A percentile compares a stretch with the other conserved stretches of the same genome.
Evolutionary conservation across 2,888 invertebrate species (phyloP).

Genomic region (Orthonevra nobilis): DNA sequence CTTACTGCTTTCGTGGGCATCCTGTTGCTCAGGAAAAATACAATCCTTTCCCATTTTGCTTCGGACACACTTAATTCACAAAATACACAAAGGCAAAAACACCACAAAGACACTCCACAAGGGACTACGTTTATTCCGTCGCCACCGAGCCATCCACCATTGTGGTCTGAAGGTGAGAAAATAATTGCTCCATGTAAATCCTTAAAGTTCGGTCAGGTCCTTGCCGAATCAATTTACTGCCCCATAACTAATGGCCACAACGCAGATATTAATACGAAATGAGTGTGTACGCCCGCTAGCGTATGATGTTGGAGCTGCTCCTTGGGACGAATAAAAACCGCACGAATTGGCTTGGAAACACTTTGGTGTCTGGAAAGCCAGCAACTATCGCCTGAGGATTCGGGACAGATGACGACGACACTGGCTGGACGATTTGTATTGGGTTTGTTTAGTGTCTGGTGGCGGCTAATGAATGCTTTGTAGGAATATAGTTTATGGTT

Average conservation of each 20-base stretch:
- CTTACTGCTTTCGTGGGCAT: too few species aligned
- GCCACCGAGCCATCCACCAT: too few species aligned
- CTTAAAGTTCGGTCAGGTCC: constrained; percentile 7
- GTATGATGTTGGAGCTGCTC: too few species aligned
- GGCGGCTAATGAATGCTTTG: constrained; percentile 6
- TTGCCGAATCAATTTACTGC: constrained; percentile 21
- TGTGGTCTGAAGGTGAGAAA: neutral
- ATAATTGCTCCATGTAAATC: constrained; percentile 32
- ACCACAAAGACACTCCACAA: too few species aligned
- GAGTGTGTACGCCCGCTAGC: neutral
- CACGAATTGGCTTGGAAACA: constrained; percentile 4
- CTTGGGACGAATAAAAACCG: neutral
- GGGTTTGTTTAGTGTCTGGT: neutral
- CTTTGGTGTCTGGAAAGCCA: constrained; percentile 9
- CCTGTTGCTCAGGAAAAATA: too few species aligned
- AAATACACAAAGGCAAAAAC: too few species aligned
- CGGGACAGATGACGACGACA: too few species aligned
- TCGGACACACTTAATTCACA: too few species aligned
- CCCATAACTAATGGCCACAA: constrained; percentile 8
- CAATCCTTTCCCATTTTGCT: too few species aligned
- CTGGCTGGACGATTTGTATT: constrained; percentile 10
- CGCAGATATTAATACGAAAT: neutral
- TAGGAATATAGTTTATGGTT: constrained; percentile 39
- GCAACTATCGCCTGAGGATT: neutral
- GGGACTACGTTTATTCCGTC: too few species aligned